Base-by-base conservation (phyloP, 2,888 invertebrate genomes). In the Fragum whitleyi region DNA sequence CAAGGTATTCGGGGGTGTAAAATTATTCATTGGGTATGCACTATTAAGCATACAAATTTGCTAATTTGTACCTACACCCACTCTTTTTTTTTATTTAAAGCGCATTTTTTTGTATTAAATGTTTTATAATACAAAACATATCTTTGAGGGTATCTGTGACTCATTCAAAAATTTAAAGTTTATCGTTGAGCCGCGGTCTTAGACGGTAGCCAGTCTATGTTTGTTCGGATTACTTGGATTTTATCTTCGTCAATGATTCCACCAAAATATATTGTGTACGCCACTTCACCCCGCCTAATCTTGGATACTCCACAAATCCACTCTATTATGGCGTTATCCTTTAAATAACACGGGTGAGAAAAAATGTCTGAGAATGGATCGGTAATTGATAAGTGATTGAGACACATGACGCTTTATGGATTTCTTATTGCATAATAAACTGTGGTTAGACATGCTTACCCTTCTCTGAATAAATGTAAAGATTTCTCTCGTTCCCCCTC, bases 181-280 rank as follows among this genome's bases (percentile, higher is more conserved):
- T 69, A 69, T 69, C 53, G 29, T 16, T 47, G 47, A 29, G 69
- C 53, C 29, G 19, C 47, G 53, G 69, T 74, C 36, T 74, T 74
- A 65, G 55, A 67, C 26, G 39, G 55, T 65, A 74, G 74, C 74
- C 74, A 23, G 67, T 74, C 55, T 67, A n/a, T 74, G 47, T 74
- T 74, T 74, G 57, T 53, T 55, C 26, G 67, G 74, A 74, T 74
- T 67, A 74, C 65, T 65, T 42, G 39, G 65, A 39, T 39, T 65
- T 65, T 26, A 65, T 36, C 65, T 39, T 65, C 16, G 32, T 42
- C 39, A 65, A 65, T 23, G 42, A 39, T 65, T 42, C 39, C 21
- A n/a, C 42, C 65, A 26, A 42, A 65, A 65, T 65, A 65, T 65
- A 65, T 65, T 65, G 42, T 65, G 9, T 42, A 65, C 65, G 5